phyloP scores from a whole-genome alignment of 2,888 invertebrate genomes.

The Acrobasis repandana region DNA sequence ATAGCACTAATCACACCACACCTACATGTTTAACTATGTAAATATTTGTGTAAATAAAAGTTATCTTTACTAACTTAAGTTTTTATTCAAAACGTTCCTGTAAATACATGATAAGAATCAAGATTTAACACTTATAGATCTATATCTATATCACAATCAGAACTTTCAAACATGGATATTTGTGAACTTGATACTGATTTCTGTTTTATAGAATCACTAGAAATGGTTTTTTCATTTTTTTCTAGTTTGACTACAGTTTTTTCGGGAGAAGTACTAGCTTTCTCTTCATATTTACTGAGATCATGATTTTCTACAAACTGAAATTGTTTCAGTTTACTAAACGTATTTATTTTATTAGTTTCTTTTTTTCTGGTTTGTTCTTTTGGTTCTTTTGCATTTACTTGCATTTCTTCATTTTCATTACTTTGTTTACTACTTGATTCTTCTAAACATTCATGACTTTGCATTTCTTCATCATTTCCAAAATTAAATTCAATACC shows the following conservation, averaged over 20 bases:
- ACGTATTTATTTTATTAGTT: constrained; percentile 34
- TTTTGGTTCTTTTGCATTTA: constrained; percentile 24
- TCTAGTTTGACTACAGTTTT: constrained; percentile 38
- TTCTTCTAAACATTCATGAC: constrained; percentile 20
- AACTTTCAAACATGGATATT: constrained; percentile 77
- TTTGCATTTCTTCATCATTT: constrained; percentile 24
- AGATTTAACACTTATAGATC: constrained; percentile 54
- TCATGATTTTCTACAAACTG: constrained; percentile 57
- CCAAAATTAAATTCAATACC: constrained; percentile 59
- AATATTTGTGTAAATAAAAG: constrained; percentile 18
- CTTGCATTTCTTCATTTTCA: constrained; percentile 21
- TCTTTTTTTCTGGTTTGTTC: constrained; percentile 27
- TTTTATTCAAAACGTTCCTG: constrained; percentile 3
- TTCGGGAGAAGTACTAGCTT: constrained; percentile 31
- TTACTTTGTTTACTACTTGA: constrained; percentile 20
- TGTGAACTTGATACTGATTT: constrained; percentile 52
- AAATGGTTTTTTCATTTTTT: constrained; percentile 37
- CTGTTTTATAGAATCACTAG: constrained; percentile 25
- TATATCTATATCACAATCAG: constrained; percentile 79
- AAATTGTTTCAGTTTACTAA: constrained; percentile 64
- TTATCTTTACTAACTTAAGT: not conserved
- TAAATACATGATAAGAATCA: constrained; percentile 37
- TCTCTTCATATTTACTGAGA: constrained; percentile 56
- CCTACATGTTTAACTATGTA: not conserved
- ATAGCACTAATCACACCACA: not conserved